Evolutionary conservation across 2,113 vertebrate genomes (phyloP).

Genomic region (Alethe castanea): DNA sequence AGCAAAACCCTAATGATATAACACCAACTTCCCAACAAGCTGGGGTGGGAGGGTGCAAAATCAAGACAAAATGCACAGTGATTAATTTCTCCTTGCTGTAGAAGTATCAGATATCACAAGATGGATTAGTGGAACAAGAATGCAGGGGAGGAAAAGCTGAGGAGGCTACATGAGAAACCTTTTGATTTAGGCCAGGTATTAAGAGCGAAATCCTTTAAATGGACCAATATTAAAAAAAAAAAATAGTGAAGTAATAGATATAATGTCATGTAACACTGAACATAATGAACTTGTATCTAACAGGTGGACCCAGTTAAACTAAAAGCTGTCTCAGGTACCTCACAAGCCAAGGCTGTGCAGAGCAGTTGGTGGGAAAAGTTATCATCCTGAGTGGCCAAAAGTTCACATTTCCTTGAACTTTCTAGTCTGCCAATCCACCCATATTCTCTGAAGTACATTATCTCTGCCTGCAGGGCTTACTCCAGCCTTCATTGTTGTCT

Average conservation of each 20-base stretch:
- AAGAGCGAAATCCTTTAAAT: neutral
- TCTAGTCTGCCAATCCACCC: neutral
- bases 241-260: neutral
- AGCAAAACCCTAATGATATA: neutral
- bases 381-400: neutral
- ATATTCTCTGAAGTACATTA: neutral
- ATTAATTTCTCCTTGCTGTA: neutral
- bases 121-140: neutral
- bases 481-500: neutral
- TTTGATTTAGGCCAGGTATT: neutral
- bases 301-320: neutral
- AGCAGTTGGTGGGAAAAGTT: neutral
- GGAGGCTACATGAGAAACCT: neutral
- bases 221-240: neutral
- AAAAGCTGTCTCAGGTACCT: neutral
- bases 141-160: neutral
- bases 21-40: neutral
- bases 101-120: neutral
- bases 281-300: neutral
- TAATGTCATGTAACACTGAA: neutral
- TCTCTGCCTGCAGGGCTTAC: neutral
- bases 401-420: slow-evolving; percentile 26
- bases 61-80: neutral
- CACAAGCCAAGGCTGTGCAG: neutral
- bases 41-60: neutral